A percentile compares a stretch with the other conserved stretches of the same genome.
Conservation (phyloP, 2,113 vertebrate genomes). For the Oncorhynchus masou region DNA sequence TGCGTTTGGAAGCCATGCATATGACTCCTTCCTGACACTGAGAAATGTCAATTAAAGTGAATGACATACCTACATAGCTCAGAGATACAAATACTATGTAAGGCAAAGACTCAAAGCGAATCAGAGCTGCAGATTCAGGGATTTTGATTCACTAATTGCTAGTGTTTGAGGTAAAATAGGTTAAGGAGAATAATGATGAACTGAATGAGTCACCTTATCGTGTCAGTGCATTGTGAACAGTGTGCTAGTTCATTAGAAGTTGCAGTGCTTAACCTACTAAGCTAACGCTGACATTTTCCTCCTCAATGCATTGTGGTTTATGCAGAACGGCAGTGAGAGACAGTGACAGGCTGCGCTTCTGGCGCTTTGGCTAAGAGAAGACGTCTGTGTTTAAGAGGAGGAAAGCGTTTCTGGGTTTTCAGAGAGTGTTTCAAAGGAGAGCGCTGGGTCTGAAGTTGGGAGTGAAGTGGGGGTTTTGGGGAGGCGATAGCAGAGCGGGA, state of each 20-base stretch:
- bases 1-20: neutral
- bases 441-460: neutral
- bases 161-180: neutral
- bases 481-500: constrained; percentile 18
- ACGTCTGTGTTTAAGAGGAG: neutral
- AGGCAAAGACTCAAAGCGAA: neutral
- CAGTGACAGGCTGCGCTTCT: neutral
- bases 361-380: neutral
- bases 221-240: neutral
- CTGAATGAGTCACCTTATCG: neutral
- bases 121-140: neutral
- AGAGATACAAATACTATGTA: neutral
- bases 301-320: neutral
- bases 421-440: neutral
- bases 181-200: neutral
- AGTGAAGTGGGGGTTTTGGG: neutral
- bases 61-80: neutral
- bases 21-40: neutral
- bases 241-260: neutral
- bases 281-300: neutral
- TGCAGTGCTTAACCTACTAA: neutral
- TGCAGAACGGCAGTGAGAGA: neutral
- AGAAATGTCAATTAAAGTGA: neutral
- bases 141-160: neutral
- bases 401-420: neutral